A percentile compares a stretch with the other conserved stretches of the same genome.
phyloP scores from a whole-genome alignment of 2,113 vertebrate genomes.

The Pterocles orientalis region DNA sequence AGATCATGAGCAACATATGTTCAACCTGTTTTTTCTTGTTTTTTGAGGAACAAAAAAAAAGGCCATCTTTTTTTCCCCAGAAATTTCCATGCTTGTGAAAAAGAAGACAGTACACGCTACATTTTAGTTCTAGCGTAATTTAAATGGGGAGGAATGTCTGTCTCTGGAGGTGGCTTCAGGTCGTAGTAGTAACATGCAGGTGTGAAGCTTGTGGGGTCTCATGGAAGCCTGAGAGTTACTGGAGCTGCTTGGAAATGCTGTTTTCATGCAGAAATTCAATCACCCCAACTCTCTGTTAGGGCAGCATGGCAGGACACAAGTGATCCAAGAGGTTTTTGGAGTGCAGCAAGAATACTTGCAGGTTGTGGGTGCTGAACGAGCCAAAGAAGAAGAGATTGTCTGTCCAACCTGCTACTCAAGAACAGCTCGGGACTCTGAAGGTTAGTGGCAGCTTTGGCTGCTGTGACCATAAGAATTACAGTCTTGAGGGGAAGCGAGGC shows the following conservation, averaged over 20 bases:
- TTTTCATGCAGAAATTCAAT: neutral
- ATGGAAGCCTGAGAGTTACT: neutral
- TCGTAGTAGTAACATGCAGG: neutral
- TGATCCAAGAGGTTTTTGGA: neutral
- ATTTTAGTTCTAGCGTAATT: neutral
- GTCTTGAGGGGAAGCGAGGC: neutral
- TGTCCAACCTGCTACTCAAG: neutral
- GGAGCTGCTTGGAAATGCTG: neutral
- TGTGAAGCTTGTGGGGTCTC: neutral
- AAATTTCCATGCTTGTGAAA: neutral
- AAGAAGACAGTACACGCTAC: neutral
- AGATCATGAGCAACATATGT: neutral
- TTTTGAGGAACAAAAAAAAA: neutral
- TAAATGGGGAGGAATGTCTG: neutral
- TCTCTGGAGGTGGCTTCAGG: neutral
- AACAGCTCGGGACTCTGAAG: neutral
- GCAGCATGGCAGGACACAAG: neutral
- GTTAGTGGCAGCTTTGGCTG: neutral
- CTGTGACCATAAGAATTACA: fast-evolving
- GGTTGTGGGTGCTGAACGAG: neutral
- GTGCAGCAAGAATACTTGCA: neutral
- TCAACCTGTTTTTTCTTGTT: neutral
- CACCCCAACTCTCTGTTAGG: neutral
- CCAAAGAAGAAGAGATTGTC: neutral
- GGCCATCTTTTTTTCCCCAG: neutral